Evolutionary conservation across 2,113 vertebrate species (phyloP).

Genomic region (Piprites chloris): DNA sequence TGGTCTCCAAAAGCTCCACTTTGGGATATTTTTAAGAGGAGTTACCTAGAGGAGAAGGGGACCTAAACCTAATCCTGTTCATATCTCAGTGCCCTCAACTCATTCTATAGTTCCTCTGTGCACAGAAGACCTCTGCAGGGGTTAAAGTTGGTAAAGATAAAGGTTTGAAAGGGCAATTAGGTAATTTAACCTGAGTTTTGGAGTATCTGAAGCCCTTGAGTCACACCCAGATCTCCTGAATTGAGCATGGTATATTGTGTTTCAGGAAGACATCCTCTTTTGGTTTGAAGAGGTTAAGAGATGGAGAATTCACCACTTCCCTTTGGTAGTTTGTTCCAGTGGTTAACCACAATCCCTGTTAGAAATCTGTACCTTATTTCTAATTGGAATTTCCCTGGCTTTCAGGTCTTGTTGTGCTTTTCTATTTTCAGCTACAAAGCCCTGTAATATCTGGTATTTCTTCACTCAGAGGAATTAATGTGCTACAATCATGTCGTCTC

Average conservation of each 20-base stretch:
- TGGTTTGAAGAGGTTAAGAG: background rate
- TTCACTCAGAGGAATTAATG: background rate
- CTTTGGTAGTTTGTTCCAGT: background rate
- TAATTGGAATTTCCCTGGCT: conserved; percentile 1
- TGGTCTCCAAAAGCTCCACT: background rate
- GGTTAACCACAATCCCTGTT: conserved; percentile 15
- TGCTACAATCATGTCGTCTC: background rate
- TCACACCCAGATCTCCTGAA: background rate
- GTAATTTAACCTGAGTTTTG: background rate
- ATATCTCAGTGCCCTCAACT: background rate
- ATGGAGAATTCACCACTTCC: background rate
- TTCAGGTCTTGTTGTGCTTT: background rate
- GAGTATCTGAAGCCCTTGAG: background rate
- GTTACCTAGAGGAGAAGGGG: background rate
- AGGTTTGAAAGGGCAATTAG: background rate
- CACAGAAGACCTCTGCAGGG: background rate
- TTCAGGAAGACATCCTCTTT: background rate
- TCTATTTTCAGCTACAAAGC: background rate
- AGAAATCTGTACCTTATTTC: conserved; percentile 9
- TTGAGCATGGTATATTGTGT: background rate
- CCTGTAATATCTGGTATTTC: background rate
- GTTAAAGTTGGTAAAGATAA: background rate
- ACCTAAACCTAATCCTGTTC: background rate
- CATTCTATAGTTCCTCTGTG: background rate
- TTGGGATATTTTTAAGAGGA: background rate